A percentile compares a stretch with the other conserved stretches of the same genome.
These are phyloP conservation scores for Alligator sinensis DNA, from an alignment of 2,113 vertebrate genomes.

Conservation along the genomic window DNA sequence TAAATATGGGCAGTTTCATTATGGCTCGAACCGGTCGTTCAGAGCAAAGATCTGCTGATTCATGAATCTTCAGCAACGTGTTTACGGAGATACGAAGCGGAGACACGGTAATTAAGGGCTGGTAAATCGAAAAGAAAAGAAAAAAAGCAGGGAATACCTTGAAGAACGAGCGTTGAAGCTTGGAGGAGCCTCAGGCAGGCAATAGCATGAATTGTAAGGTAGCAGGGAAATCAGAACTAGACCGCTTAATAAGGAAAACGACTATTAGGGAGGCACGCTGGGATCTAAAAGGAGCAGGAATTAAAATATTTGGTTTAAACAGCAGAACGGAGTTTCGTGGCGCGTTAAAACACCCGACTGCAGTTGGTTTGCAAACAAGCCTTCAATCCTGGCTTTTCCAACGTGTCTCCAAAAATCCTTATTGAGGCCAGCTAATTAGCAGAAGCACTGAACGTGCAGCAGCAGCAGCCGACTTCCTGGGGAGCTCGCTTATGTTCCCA, in stretches of 20 bases:
- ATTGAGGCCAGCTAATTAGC: conserved; percentile 15
- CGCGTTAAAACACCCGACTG: conserved; percentile 1
- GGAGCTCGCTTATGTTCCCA: not conserved
- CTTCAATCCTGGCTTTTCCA: conserved; percentile 33
- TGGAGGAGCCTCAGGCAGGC: not conserved
- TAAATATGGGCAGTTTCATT: conserved; percentile 26
- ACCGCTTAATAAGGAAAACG: conserved; percentile 10
- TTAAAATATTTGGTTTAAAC: not conserved
- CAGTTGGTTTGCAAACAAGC: conserved; percentile 35
- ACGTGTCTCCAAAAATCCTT: not conserved
- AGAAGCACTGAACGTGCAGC: not conserved
- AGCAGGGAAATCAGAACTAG: not conserved
- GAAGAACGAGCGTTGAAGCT: not conserved
- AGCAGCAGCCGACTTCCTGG: not conserved
- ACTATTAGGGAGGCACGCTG: not conserved
- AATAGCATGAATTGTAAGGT: not conserved
- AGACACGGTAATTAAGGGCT: conserved; percentile 18
- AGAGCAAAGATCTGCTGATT: not conserved
- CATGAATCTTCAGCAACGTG: conserved; percentile 52
- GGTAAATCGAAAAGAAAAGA: conserved; percentile 11
- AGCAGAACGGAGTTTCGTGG: not conserved
- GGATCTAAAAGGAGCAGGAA: conserved; percentile 7
- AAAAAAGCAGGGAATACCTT: not conserved
- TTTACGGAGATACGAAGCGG: not conserved
- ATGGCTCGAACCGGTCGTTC: not conserved